A percentile compares a stretch with the other conserved stretches of the same genome.
These are phyloP conservation scores for Ichneumoninae sp. DNA, from an alignment of 2,888 invertebrate species.

Conservation along the genomic window DNA sequence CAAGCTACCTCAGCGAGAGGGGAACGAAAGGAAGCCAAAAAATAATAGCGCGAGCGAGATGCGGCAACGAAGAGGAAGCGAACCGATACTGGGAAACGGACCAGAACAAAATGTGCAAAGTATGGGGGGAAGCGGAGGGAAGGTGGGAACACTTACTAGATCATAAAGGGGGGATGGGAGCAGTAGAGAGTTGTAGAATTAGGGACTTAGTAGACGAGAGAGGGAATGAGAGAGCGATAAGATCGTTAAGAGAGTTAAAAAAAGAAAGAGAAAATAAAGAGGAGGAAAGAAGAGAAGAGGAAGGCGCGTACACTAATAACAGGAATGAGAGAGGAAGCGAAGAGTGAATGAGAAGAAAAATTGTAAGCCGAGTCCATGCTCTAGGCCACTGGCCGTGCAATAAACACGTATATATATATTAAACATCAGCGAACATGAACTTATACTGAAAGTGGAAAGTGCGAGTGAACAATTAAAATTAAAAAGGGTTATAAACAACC, in stretches of 20 bases:
- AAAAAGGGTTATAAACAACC: too few relatives aligned
- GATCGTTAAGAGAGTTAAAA: conserved; percentile 46
- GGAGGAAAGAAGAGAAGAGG: neutral
- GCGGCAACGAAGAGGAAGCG: conserved; percentile 22
- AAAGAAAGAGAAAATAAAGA: conserved; percentile 32
- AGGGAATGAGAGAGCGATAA: conserved; percentile 55
- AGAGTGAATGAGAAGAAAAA: conserved; percentile 15
- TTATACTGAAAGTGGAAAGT: too few relatives aligned
- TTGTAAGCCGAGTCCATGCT: conserved; percentile 6
- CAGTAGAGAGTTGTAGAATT: neutral
- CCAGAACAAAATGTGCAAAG: conserved; percentile 9
- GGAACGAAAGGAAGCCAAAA: conserved; percentile 17
- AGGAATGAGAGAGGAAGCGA: neutral
- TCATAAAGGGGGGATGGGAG: conserved; percentile 40
- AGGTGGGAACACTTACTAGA: conserved; percentile 10
- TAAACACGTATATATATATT: neutral
- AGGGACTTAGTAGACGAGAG: conserved; percentile 55
- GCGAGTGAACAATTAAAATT: too few relatives aligned
- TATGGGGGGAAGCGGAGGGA: neutral
- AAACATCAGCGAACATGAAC: too few relatives aligned
- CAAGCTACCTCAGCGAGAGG: conserved; percentile 1
- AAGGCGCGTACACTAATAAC: conserved; percentile 46
- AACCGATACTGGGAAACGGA: conserved; percentile 18
- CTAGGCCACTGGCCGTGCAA: conserved; percentile 14
- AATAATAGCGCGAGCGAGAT: conserved; percentile 24